Conservation (phyloP, 2,888 invertebrate genomes). For the Watsonalla cultraria region DNA sequence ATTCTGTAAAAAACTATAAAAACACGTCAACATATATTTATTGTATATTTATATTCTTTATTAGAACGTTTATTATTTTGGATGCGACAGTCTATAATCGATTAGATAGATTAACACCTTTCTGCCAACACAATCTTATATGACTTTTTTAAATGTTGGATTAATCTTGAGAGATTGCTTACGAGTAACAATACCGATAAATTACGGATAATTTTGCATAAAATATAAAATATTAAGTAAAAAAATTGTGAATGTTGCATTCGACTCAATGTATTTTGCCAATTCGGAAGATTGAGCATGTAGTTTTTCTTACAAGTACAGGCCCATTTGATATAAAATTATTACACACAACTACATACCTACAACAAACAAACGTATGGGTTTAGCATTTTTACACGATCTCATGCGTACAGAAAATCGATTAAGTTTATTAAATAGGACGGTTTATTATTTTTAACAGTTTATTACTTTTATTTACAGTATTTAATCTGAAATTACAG, state of each 20-base stretch:
- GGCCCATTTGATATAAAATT: slow-evolving; percentile 26
- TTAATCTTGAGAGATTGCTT: too few species aligned
- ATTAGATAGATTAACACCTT: too few species aligned
- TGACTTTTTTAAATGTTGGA: too few species aligned
- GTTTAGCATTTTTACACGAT: slow-evolving; percentile 14
- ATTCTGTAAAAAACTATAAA: too few species aligned
- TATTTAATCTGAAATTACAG: too few species aligned
- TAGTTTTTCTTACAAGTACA: slow-evolving; percentile 20
- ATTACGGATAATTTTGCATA: slow-evolving; percentile 2
- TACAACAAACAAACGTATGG: slow-evolving; percentile 21
- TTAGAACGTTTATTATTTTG: too few species aligned
- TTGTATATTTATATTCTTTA: too few species aligned
- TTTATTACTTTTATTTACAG: not conserved
- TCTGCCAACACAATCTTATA: too few species aligned
- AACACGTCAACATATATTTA: too few species aligned
- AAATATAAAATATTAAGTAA: not conserved
- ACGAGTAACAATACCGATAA: not conserved
- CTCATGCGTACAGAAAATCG: not conserved
- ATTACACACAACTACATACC: slow-evolving; percentile 18
- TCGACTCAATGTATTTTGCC: slow-evolving; percentile 18
- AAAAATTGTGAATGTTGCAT: not conserved
- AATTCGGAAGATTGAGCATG: slow-evolving; percentile 23
- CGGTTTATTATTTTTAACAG: not conserved
- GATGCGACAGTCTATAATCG: too few species aligned
- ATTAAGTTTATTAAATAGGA: not conserved